Base-by-base conservation (phyloP, 2,797 vertebrate genomes). In the Sylvia borin region DNA sequence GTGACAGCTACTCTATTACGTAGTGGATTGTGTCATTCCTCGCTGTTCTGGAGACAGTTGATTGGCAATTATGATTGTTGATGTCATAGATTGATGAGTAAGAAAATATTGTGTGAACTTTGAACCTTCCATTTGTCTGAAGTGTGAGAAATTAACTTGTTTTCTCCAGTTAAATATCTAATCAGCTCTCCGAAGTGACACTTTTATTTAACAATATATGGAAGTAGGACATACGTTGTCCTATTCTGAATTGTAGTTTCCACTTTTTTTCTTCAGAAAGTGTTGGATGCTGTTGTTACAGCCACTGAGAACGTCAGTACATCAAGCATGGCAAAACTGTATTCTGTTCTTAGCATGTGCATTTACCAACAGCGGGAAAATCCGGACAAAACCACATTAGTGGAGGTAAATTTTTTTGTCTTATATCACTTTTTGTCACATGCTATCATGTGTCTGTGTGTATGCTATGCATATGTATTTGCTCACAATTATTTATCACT, bases 281-380 rank as follows among this genome's bases (percentile, higher is more conserved):
- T 90, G 47, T n/a, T 90, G 74, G 80, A 78, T 42, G 25, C 19
- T 43, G 68, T 60, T 0, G 19, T 78, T 3, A 8, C 2, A 11
- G 60, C 60, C 53, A 90, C 80, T 36, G 80, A 90, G 42, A 61
- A 60, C 0, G 34, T 66, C 60, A 84, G 53, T 54, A 61, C 61
- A 61, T 84, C 67, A 0, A 78, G 88, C 47, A 90, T 90, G 74
- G 67, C 40, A 15, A 90, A 90, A 66, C 47, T 90, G 9, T 90
- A 90, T 42, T 90, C 88, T 48, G 31, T 90, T 34, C 74, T 90
- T 60, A 90, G 88, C 67, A 58, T 11, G 66, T 60, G 67, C 47
- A 85, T 85, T 66, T 90, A 78, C 42, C 80, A 72, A 47, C 40
- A 90, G 13, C 9, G 34, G 27, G 80, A 90, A 60, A 58, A 90